Evolutionary conservation across 2,888 invertebrate species (phyloP).

Genomic region (Cheilosia impressa): DNA sequence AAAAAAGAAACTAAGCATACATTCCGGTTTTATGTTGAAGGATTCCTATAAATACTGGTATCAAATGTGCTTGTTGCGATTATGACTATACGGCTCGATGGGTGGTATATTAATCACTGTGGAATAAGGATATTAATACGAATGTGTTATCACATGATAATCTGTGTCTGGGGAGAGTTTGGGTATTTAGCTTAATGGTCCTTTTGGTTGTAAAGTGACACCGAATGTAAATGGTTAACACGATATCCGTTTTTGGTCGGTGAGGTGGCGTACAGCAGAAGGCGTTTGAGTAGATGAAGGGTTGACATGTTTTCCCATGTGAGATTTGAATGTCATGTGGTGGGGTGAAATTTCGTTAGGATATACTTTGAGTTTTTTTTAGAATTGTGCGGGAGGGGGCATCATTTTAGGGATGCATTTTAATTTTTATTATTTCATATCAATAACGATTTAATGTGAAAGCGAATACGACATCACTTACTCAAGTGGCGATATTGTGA

Average conservation of each 20-base stretch:
- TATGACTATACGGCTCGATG: constrained; percentile 33
- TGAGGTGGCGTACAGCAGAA: background rate
- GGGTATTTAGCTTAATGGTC: constrained; percentile 58
- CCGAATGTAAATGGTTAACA: constrained; percentile 25
- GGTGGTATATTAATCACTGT: constrained; percentile 40
- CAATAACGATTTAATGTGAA: too few species aligned
- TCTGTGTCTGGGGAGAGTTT: constrained; percentile 32
- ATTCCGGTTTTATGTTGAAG: background rate
- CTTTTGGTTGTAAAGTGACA: constrained; percentile 29
- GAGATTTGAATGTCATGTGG: too few species aligned
- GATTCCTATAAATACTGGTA: background rate
- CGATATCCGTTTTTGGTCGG: constrained; percentile 9
- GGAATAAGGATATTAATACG: constrained; percentile 37
- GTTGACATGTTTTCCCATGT: background rate
- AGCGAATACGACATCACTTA: too few species aligned
- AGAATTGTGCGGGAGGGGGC: too few species aligned
- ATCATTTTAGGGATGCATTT: too few species aligned
- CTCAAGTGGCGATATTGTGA: too few species aligned
- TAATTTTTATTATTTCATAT: too few species aligned
- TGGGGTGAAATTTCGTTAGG: too few species aligned
- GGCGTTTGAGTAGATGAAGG: background rate
- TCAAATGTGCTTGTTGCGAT: constrained; percentile 36
- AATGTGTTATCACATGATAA: constrained; percentile 59
- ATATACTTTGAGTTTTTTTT: too few species aligned
- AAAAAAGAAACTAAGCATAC: background rate